Evolutionary conservation across 2,113 vertebrate species (phyloP).

Genomic region (Lepisosteus osseus): DNA sequence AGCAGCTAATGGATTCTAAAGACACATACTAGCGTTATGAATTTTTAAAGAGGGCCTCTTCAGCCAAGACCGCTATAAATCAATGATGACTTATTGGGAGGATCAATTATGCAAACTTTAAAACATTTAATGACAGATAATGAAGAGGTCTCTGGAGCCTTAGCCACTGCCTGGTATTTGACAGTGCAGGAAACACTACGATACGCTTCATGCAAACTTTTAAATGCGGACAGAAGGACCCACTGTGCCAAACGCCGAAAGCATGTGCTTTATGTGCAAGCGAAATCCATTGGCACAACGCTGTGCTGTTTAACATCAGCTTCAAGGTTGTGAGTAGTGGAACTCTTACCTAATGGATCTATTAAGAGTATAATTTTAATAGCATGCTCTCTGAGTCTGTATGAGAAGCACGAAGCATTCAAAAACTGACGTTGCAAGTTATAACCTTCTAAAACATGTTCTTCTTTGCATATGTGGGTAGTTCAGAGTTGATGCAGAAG

Average conservation of each 20-base stretch:
- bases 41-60: conserved; percentile 93
- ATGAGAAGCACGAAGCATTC: neutral
- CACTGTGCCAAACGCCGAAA: conserved; percentile 2
- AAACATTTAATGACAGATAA: conserved; percentile 99
- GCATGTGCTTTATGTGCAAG: neutral
- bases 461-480: too few species aligned
- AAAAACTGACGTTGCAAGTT: too few species aligned
- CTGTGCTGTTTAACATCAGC: conserved; percentile 10
- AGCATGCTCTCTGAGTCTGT: too few species aligned
- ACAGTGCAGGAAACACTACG: conserved; percentile 31
- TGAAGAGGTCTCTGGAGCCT: conserved; percentile 82
- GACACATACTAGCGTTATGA: conserved; percentile 86
- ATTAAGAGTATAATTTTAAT: neutral
- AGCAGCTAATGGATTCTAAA: conserved; percentile 98
- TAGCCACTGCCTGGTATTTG: conserved; percentile 54
- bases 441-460: too few species aligned
- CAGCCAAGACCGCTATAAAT: conserved; percentile 91
- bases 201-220: conserved; percentile 22
- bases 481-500: too few species aligned
- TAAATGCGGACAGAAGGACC: conserved; percentile 24
- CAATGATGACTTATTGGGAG: conserved; percentile 96
- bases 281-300: conserved; percentile 6
- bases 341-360: conserved; percentile 6
- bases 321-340: neutral
- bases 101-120: conserved; percentile 99